phyloP scores from a whole-genome alignment of 2,888 invertebrate species.

The Torymus aiolomorphi region DNA sequence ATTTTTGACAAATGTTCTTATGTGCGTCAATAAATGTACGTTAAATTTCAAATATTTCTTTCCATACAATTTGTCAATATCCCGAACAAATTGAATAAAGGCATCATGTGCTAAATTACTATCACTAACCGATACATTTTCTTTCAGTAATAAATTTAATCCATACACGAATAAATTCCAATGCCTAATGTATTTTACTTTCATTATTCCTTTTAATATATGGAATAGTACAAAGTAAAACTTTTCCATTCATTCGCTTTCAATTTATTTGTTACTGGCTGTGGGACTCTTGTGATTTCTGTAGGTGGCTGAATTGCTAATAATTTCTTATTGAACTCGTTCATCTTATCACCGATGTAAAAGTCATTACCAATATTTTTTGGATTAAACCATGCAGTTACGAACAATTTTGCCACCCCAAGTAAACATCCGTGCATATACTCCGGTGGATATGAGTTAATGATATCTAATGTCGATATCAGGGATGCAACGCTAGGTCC shows the following conservation, averaged over 20 bases:
- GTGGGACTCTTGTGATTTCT: constrained; percentile 38
- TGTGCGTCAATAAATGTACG: constrained; percentile 51
- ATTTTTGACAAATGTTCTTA: constrained; percentile 36
- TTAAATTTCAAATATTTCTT: constrained; percentile 50
- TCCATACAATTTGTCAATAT: constrained; percentile 49
- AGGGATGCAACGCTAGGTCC: constrained; percentile 32
- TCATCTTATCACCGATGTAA: constrained; percentile 35
- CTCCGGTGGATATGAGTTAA: no score
- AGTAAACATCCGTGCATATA: no score
- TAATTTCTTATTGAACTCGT: constrained; percentile 32
- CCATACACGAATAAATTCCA: constrained; percentile 49
- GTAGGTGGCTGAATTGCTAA: constrained; percentile 18
- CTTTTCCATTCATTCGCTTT: constrained; percentile 52
- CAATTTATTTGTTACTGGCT: constrained; percentile 30
- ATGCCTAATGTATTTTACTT: constrained; percentile 39
- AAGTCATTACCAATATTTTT: constrained; percentile 23
- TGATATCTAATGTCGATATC: no score
- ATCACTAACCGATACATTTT: constrained; percentile 24
- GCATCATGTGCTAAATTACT: constrained; percentile 27
- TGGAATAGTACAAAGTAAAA: constrained; percentile 55
- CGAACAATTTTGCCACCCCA: no score
- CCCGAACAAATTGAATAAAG: constrained; percentile 46
- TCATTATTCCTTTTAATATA: constrained; percentile 48
- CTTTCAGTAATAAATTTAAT: constrained; percentile 43
- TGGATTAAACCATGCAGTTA: no score